Evolutionary conservation across 2,113 vertebrate species (phyloP).

Genomic region (Lycaon pictus): DNA sequence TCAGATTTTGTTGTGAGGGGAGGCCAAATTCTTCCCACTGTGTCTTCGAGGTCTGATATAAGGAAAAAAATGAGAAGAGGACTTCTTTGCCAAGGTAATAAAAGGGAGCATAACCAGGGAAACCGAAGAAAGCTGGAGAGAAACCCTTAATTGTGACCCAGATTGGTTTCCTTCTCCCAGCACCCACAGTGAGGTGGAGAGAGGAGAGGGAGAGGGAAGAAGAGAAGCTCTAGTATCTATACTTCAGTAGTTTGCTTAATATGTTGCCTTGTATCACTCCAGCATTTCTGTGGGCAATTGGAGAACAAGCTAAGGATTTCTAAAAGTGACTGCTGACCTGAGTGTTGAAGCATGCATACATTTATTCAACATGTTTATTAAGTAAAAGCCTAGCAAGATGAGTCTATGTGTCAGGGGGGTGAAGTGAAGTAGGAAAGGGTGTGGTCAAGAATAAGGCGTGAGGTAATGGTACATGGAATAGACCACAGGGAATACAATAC

Average conservation of each 20-base stretch:
- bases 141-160: not conserved
- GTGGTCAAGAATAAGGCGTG: not conserved
- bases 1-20: not conserved
- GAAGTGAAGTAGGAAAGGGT: not conserved
- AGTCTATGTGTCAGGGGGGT: not conserved
- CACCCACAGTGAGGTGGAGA: not conserved
- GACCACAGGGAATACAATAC: not conserved
- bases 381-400: not conserved
- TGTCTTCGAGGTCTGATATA: not conserved
- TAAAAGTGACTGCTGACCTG: not conserved
- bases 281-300: not conserved
- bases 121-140: slow-evolving; percentile 10
- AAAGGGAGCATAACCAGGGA: not conserved
- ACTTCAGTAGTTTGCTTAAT: not conserved
- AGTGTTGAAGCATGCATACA: not conserved
- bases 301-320: not conserved
- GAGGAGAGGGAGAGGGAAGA: no score
- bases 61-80: slow-evolving; percentile 14
- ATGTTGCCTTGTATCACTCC: not conserved
- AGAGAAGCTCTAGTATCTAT: not conserved
- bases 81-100: not conserved
- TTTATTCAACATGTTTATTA: not conserved
- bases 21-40: slow-evolving; percentile 6
- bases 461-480: not conserved
- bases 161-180: not conserved